phyloP scores from a whole-genome alignment of 2,797 vertebrate species.

The Ctenosaura bakeri region DNA sequence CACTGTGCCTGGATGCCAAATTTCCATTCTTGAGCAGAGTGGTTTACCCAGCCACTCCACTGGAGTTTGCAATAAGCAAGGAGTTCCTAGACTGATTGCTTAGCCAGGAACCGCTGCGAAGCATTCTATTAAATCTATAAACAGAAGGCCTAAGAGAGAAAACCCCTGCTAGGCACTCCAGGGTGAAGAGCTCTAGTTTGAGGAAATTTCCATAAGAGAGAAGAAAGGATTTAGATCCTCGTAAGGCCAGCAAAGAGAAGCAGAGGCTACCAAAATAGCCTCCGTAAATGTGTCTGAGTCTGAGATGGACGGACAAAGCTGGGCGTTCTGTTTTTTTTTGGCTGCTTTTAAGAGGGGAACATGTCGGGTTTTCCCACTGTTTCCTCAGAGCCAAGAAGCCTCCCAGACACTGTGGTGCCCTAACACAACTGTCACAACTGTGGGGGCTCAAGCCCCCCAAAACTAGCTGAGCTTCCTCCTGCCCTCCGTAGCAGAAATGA shows the following conservation, averaged over 20 bases:
- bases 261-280: background rate
- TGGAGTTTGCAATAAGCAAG: background rate
- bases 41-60: background rate
- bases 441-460: too few species aligned
- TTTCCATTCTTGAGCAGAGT: background rate
- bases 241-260: background rate
- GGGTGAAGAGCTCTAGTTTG: background rate
- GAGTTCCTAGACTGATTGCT: background rate
- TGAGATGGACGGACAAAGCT: too few species aligned
- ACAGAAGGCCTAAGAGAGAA: constrained; percentile 2
- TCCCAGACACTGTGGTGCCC: too few species aligned
- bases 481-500: too few species aligned
- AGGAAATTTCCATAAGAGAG: background rate
- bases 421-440: too few species aligned
- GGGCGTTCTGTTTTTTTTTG: too few species aligned
- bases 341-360: too few species aligned
- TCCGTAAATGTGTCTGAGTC: background rate
- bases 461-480: too few species aligned
- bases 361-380: too few species aligned
- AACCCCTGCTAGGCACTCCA: background rate
- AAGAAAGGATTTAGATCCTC: background rate
- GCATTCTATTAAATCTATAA: background rate
- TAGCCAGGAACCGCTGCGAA: background rate
- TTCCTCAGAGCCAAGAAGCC: too few species aligned
- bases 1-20: background rate